Evolutionary conservation across 2,888 invertebrate species (phyloP), one percentile per base, ranked within the genome.

Genomic region (Drosophila histrio): DNA sequence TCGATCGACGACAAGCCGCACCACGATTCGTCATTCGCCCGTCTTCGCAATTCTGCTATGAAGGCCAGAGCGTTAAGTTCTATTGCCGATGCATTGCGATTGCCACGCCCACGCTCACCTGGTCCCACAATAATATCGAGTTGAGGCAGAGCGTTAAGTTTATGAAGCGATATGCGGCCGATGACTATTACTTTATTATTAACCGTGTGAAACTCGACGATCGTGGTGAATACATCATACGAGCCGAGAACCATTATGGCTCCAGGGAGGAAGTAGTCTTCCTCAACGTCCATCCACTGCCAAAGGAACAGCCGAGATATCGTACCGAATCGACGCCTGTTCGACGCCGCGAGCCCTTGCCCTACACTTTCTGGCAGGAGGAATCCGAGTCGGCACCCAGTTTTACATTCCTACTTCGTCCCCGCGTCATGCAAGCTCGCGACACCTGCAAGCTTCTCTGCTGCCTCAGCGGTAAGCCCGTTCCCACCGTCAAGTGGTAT

Each of bases 1-100:
- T 99, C 91, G 99, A 99, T 93, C 97, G 99, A 38, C 94, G 98
- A 81, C 99, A 99, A 93, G 99, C 99, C 19, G 98, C 98, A 43
- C 99, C 99, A 5, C 94, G 99, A 90, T 99, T 99, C 93, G 98
- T 99, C 85, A 98, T 99, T 91, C 96, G 96, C 90, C 99, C 99
- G 6, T 96, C 96, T 88, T 97, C 97, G 64, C 97, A 98, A 73
- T 97, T 98, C 93, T 97, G 97, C 80, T 97, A 97, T 92, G 99
- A 99, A 91, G 99, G 99, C 28, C 98, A 99, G 92, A 97, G 97
- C 69, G 99, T 98, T 66, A 98, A 97, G 91, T 97, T 99, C 94
- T 97, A 97, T 91, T 99, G 99, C 91, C 96, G 98, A 86, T 96
- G 99, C 81, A 97, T 99, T 89, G 98, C 98, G 0, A 95, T 96